Evolutionary conservation across 1,140 invertebrate genomes (phyloP), one percentile per base, ranked within the genome.

Genomic region (Aethina tumida): DNA sequence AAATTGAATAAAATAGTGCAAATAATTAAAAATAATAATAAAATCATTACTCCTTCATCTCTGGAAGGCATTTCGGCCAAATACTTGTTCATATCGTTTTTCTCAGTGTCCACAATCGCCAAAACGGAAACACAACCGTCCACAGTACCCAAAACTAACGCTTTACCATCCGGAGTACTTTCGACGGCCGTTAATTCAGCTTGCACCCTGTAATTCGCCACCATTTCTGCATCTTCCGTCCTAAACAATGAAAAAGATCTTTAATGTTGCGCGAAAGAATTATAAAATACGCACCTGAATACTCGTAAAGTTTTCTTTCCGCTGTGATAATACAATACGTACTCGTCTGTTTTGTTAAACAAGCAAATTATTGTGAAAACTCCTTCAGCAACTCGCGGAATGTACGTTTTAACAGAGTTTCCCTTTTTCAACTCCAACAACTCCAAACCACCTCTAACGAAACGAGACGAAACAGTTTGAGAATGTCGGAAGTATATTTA

Each of bases 291-390:
- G 13, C 64, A 82, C 83, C 81, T 79, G 61, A 96, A 97, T 5
- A 95, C 81, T 39, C 90, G 71, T 28, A 97, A 72, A 5, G 92
- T 97, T 66, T 94, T 89, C 44, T 84, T 77, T 5, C 89, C 89
- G 48, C 88, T 92, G 58, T 97, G 93, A 53, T 97, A 97, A 60
- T 98, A 99, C 2, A 97, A 70, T 4, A 97, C 92, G 52, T 98
- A 96, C 49, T 93, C 81, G 53, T 97, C 90, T 6, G 84, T 93
- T 44, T 81, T 81, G 22, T 91, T 96, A 58, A 99, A 98, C 65
- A 87, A 79, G 29, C 88, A 89, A 45, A 92, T 87, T 14, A 97
- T 89, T 8, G 84, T 90, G 60, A 97, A 97, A 0, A 98, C 93
- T 2, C 95, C 95, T 65, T 99, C 94, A 5, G 93, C 92, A 0